Base-by-base conservation (phyloP, 2,888 invertebrate species). In the Stenchaetothrips biformis region DNA sequence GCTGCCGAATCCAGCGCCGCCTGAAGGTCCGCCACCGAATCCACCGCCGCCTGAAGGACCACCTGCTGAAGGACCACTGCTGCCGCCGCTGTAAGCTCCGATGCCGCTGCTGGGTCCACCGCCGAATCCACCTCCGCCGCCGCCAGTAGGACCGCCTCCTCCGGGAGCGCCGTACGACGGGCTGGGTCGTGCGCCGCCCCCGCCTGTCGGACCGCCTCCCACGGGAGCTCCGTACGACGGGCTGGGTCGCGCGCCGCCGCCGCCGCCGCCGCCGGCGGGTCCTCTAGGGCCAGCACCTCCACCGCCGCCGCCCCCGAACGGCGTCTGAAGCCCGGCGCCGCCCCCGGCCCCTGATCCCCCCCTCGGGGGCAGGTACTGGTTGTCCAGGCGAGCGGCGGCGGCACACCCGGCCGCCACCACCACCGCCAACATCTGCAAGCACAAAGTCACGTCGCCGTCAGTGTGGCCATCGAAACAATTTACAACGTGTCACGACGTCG, bases 151-250 rank as follows among this genome's bases (percentile, higher is more conserved):
- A 18, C 37, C 79, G 80, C 85, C 84, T 82, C 87, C 85, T 7
- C 88, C 88, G 59, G 87, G 87, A 8, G 90, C 89, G 3, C 92
- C 92, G 82, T 92, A 88, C 4, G 91, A 90, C n/a, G 91, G 91
- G 82, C 92, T 88, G 86, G 90, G 59, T 59, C 59, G 13, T 1
- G 18, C 59, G 59, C 59, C 59, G 59, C 59, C 59, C 4, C 59
- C 59, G 11, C 53, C 53, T 18, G 53, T 53, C 13, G 53, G 53
- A 8, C 53, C 53, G 53, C 53, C 53, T 11, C 53, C 53, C 9
- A n/a, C 62, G 21, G 62, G 62, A 7, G 53, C 53, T 11, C 53
- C 53, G 53, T 53, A 53, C 13, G 53, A 53, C n/a, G n/a, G n/a
- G n/a, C n/a, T n/a, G 11, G 53, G 53, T 8, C 8, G 53, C 13